Conservation (phyloP, 2,113 vertebrate genomes). For the Chiloscyllium plagiosum region DNA sequence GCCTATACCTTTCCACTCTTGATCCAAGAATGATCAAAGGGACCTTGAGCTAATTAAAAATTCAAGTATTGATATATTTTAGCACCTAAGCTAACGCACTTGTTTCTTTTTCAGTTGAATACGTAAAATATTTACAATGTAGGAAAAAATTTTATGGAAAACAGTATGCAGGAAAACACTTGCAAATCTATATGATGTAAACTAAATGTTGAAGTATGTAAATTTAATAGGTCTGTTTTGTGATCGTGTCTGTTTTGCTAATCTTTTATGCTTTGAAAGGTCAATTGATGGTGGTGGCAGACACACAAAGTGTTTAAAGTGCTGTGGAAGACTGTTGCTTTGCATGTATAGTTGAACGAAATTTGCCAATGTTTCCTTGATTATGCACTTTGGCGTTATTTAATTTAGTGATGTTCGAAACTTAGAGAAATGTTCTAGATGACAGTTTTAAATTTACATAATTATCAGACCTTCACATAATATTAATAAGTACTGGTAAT, state of each 20-base stretch:
- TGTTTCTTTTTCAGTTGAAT: background rate
- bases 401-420: constrained; percentile 11
- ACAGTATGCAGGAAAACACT: background rate
- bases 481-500: background rate
- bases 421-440: background rate
- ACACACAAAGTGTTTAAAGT: constrained; percentile 9
- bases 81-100: background rate
- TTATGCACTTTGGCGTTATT: constrained; percentile 9
- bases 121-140: constrained; percentile 2
- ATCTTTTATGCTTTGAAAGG: constrained; percentile 16
- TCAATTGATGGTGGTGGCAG: background rate
- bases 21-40: background rate
- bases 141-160: background rate
- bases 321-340: constrained; percentile 7
- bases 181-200: background rate
- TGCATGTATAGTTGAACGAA: constrained; percentile 34
- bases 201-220: constrained; percentile 13
- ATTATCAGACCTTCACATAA: background rate
- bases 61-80: background rate
- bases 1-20: background rate
- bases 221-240: constrained; percentile 27
- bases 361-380: constrained; percentile 25
- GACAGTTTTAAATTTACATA: background rate
- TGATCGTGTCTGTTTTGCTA: constrained; percentile 9
- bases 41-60: background rate